These are phyloP conservation scores for Chloebia gouldiae DNA, from an alignment of 2,113 vertebrate genomes.

Conservation along the genomic window DNA sequence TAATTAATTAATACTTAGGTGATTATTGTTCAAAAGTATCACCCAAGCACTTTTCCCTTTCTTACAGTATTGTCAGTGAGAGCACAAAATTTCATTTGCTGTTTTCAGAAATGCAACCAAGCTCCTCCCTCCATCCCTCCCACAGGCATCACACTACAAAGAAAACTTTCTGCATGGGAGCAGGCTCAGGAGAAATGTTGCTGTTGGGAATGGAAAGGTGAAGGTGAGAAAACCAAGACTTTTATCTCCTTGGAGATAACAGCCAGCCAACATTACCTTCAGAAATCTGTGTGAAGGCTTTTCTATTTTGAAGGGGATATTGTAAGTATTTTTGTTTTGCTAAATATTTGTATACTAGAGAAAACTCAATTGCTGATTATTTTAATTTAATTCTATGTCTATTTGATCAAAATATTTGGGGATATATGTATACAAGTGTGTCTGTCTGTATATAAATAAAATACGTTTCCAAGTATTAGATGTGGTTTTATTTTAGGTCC, in stretches of 20 bases:
- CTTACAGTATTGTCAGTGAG: conserved; percentile 32
- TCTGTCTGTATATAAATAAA: background rate
- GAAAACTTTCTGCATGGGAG: conserved; percentile 6
- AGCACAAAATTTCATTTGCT: conserved; percentile 50
- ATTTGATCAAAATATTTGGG: background rate
- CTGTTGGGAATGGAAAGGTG: background rate
- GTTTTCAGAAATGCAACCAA: background rate
- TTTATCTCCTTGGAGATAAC: background rate
- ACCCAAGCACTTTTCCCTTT: conserved; percentile 12
- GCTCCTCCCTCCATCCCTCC: conserved; percentile 59
- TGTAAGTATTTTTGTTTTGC: conserved; percentile 12
- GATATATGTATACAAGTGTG: background rate
- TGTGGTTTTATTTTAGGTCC: background rate
- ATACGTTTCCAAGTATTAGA: background rate
- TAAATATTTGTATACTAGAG: background rate
- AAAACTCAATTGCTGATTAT: background rate
- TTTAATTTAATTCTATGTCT: background rate
- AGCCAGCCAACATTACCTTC: background rate
- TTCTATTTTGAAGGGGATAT: background rate
- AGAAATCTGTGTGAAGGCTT: background rate
- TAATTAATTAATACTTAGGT: conserved; percentile 34
- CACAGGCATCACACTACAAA: conserved; percentile 9
- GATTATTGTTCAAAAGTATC: conserved; percentile 39
- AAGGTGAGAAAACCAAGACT: background rate
- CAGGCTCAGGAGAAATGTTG: background rate